These are phyloP conservation scores for Delphinapterus leucas DNA, from an alignment of 2,113 vertebrate genomes.

Conservation along the genomic window DNA sequence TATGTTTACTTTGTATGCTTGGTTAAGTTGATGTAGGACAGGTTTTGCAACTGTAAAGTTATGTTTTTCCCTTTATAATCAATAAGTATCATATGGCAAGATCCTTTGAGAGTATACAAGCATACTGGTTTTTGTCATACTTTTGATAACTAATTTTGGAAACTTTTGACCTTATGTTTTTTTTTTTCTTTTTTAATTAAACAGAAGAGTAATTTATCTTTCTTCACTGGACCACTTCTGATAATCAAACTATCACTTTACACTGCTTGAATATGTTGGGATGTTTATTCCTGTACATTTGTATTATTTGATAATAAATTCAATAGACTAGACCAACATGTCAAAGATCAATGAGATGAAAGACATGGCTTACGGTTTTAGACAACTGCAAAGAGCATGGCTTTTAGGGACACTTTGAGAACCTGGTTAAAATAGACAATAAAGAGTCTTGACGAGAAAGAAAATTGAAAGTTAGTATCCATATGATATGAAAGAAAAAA, in stretches of 20 bases:
- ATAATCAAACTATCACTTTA: neutral
- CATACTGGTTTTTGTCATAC: neutral
- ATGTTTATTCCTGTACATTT: neutral
- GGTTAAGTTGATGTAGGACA: neutral
- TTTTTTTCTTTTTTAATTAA: neutral
- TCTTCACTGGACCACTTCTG: neutral
- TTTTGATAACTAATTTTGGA: neutral
- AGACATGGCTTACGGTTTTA: neutral
- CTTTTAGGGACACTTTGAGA: neutral
- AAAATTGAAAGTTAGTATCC: neutral
- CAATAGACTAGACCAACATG: neutral
- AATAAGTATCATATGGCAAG: neutral
- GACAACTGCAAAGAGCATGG: neutral
- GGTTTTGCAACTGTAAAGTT: neutral
- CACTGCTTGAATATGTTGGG: neutral
- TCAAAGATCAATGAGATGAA: neutral
- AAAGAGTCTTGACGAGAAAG: conserved; percentile 27
- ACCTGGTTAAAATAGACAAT: neutral
- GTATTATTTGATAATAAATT: neutral
- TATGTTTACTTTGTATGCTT: neutral
- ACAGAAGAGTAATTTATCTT: neutral
- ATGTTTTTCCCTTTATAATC: neutral
- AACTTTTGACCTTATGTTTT: neutral
- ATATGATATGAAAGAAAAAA: neutral
- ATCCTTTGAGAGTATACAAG: neutral